Evolutionary conservation across 30 jellyfish, hydroid and myxozoan genomes (phyloP).

Genomic region (Chrysaora quinquecirrha): DNA sequence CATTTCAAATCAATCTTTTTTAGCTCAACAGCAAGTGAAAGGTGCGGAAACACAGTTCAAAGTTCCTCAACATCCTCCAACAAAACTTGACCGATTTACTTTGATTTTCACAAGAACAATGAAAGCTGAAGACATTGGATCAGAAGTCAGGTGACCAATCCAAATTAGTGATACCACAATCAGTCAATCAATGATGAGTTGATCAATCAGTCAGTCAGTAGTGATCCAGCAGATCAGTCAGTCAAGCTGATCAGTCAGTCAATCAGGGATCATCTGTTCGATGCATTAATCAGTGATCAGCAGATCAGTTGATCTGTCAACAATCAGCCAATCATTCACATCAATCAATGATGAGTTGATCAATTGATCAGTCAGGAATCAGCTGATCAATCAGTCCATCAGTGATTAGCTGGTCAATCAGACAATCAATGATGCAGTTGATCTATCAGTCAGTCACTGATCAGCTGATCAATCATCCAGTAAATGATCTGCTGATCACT

Average conservation of each 20-base stretch:
- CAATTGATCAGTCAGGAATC: no score
- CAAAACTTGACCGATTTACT: constrained; percentile 55
- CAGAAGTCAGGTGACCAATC: constrained; percentile 71
- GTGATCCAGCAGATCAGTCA: neutral
- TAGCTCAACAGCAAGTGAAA: no score
- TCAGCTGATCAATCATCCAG: no score
- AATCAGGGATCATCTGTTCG: neutral
- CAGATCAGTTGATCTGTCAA: neutral
- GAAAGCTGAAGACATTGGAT: constrained; percentile 70
- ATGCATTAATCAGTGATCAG: neutral
- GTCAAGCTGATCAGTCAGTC: neutral
- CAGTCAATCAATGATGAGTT: neutral
- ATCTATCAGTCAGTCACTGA: no score
- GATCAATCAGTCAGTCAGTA: neutral
- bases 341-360: no score
- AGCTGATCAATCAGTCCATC: no score
- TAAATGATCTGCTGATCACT: no score
- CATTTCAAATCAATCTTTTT: no score
- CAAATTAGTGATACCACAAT: no score
- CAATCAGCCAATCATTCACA: no score
- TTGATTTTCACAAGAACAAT: constrained; percentile 56
- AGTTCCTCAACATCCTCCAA: constrained; percentile 69
- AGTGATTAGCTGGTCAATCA: no score
- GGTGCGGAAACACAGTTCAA: no score
- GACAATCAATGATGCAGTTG: neutral